Base-by-base conservation (phyloP, 2,888 invertebrate genomes). In the Pterobdella sp. region DNA sequence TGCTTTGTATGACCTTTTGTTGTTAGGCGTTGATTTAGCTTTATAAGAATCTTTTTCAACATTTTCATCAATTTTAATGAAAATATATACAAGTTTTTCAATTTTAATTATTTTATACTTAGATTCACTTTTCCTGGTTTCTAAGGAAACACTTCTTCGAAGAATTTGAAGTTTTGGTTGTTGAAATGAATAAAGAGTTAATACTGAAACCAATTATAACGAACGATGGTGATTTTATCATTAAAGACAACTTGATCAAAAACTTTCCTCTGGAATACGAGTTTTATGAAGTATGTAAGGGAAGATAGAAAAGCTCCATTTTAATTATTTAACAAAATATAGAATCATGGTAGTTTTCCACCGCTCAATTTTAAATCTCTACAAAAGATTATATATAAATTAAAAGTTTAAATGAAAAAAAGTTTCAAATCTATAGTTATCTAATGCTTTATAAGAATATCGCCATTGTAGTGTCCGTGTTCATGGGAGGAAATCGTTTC, bases 91-190 rank as follows among this genome's bases (percentile, higher is more conserved):
- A n/a, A n/a, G n/a, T n/a, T n/a, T n/a, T n/a, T n/a, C n/a, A n/a
- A n/a, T n/a, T n/a, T n/a, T n/a, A n/a, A n/a, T n/a, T n/a, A n/a
- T n/a, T n/a, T n/a, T n/a, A n/a, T n/a, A n/a, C n/a, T n/a, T n/a
- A n/a, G n/a, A n/a, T n/a, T n/a, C n/a, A n/a, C n/a, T n/a, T n/a
- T n/a, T n/a, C n/a, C n/a, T n/a, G n/a, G n/a, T n/a, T n/a, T n/a
- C n/a, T 78, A 71, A 81, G 80, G 77, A 80, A 82, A 10, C 79
- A 82, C 52, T 83, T 83, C 74, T 79, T 83, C n/a, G 77, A 83
- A 34, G 81, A 79, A 72, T 83, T 83, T 79, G 81, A 81, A 32
- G 82, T 82, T 76, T 83, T 82, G 10, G 82, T 83, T 80, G 80
- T 82, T 79, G 26, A 63, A 22, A 29, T 34, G 34, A 49, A 34